Evolutionary conservation across 2,113 vertebrate species (phyloP), one percentile per base, ranked within the genome.

Genomic region (Heterocephalus glaber): DNA sequence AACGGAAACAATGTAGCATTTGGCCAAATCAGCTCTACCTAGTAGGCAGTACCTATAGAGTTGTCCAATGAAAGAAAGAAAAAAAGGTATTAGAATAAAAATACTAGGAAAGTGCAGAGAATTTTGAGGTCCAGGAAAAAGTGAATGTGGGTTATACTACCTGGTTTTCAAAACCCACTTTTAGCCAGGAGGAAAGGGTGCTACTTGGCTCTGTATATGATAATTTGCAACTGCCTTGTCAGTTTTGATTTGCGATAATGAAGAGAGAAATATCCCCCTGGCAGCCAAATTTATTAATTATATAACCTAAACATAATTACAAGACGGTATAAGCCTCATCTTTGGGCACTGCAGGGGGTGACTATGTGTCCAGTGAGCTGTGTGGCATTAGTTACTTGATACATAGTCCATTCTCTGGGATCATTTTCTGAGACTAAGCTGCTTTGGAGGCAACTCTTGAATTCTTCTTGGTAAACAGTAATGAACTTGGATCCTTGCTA

Each of bases 171-270:
- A 84, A 81, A 80, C 54, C 14, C 4, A 72, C n/a, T 61, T 87
- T 5, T 47, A 65, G n/a, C 22, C 44, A 90, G 52, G 47, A 92
- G 60, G 54, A 85, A 91, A 76, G 22, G 66, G 38, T 0, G 0
- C 20, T 19, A 5, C 47, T 58, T 30, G n/a, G 74, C 56, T 63
- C 16, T 12, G 28, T 16, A 11, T 52, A 30, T 61, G 66, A 49
- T 61, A 74, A 88, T 63, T 49, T 92, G 47, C 72, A 95, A 80
- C 56, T 74, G 60, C 58, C 33, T 65, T 89, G 38, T 90, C 56
- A 80, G 61, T 86, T 95, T 41, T 19, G 47, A 11, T 56, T n/a
- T 82, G 89, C 92, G 60, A 72, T 56, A 83, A 96, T n/a, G 38
- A 88, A 83, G 52, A 95, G 35, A 92, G 82, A 92, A 89, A 26